phyloP scores from a whole-genome alignment of 2,113 vertebrate species.

The Uropsilus gracilis region DNA sequence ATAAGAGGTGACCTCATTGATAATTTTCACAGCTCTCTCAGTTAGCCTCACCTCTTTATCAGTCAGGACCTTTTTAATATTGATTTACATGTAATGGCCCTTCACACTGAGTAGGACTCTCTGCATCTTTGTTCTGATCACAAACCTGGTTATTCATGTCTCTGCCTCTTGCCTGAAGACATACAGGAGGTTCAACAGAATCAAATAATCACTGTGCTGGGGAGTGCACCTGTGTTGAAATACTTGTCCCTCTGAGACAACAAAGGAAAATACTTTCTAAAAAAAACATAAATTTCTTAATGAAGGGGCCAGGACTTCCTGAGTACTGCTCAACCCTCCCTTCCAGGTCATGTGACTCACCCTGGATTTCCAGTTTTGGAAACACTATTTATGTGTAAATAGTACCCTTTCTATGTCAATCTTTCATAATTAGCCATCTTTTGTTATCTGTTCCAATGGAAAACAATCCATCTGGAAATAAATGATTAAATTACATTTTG shows the following conservation, averaged over 20 bases:
- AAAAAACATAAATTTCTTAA: neutral
- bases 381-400: slow-evolving; percentile 56
- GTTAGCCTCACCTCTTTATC: too few species aligned
- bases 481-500: slow-evolving; percentile 45
- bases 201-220: too few species aligned
- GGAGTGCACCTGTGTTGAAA: neutral
- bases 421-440: slow-evolving; percentile 60
- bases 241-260: neutral
- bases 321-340: neutral
- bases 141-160: too few species aligned
- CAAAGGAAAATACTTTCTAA: neutral
- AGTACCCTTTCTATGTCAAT: slow-evolving; percentile 18
- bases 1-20: too few species aligned
- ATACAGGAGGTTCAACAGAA: neutral
- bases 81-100: too few species aligned
- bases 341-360: neutral
- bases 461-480: slow-evolving; percentile 60
- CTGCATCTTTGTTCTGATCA: neutral
- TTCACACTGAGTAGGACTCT: neutral
- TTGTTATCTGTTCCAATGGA: slow-evolving; percentile 66
- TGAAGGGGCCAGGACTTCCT: neutral
- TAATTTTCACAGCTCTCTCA: too few species aligned
- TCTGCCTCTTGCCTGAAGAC: neutral
- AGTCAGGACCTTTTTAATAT: too few species aligned
- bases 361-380: slow-evolving; percentile 52